These are phyloP conservation scores for Aratinga solstitialis DNA, from an alignment of 2,797 vertebrate species.

Conservation along the genomic window DNA sequence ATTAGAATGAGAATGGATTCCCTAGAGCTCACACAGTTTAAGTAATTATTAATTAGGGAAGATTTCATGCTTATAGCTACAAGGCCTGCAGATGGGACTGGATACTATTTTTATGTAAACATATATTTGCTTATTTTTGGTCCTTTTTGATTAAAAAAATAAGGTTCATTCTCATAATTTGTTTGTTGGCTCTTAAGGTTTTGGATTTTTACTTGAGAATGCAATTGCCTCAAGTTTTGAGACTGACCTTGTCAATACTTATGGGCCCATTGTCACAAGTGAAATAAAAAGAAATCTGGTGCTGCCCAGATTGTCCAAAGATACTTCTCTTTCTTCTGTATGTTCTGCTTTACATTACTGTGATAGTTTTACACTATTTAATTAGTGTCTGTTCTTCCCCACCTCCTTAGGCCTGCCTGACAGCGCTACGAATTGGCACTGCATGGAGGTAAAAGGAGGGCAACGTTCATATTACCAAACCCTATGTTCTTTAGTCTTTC, in stretches of 20 bases:
- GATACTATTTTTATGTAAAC: background rate
- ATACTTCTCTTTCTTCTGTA: background rate
- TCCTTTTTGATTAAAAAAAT: background rate
- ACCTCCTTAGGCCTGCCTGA: background rate
- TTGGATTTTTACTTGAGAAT: background rate
- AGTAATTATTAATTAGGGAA: slow-evolving; percentile 11
- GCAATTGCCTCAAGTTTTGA: background rate
- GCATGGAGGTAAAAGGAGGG: background rate
- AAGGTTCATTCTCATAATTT: background rate
- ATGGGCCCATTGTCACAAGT: background rate
- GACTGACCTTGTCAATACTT: background rate
- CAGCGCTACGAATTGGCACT: background rate
- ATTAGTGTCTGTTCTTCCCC: background rate
- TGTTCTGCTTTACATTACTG: background rate
- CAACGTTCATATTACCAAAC: background rate
- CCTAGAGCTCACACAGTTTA: background rate
- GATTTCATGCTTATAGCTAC: background rate
- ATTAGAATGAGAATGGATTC: background rate
- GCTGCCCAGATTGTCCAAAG: background rate
- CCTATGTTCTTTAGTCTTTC: rapidly evolving
- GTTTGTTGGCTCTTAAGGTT: background rate
- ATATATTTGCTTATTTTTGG: background rate
- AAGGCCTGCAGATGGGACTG: background rate
- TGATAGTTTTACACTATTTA: background rate
- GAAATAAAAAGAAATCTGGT: background rate